Conservation (phyloP, 2,888 invertebrate genomes). For the Rhopalosiphum nymphaeae region DNA sequence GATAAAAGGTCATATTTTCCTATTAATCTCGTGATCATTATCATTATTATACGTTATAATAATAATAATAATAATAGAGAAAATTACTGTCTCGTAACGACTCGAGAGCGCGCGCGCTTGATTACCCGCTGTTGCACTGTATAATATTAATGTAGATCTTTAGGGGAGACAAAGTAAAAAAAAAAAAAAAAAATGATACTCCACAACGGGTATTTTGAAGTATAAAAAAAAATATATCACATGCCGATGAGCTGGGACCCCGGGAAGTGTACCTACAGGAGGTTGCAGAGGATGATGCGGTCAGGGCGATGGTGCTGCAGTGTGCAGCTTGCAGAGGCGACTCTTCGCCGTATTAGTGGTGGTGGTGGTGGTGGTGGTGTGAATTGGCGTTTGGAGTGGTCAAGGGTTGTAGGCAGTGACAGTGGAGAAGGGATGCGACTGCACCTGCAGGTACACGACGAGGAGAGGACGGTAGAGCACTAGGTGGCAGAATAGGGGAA, state of each 20-base stretch:
- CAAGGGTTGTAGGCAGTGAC: constrained; percentile 25
- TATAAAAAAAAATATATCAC: background rate
- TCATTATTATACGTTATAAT: background rate
- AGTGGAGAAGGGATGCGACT: background rate
- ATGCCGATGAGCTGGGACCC: background rate
- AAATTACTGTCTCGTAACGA: background rate
- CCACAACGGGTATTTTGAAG: background rate
- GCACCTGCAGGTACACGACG: constrained; percentile 17
- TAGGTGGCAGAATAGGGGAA: background rate
- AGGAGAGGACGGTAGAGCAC: background rate
- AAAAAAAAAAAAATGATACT: background rate
- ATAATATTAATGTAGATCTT: constrained; percentile 2
- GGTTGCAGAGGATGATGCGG: background rate
- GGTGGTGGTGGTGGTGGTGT: background rate
- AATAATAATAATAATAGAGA: background rate
- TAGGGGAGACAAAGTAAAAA: background rate
- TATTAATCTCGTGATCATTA: background rate
- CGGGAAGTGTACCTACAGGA: background rate
- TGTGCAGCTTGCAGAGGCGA: background rate
- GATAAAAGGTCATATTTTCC: background rate
- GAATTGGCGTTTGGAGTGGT: constrained; percentile 40
- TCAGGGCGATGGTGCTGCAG: background rate
- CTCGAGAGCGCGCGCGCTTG: background rate
- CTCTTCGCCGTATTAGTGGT: background rate
- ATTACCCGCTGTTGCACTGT: background rate